Evolutionary conservation across 2,797 vertebrate genomes (phyloP).

Genomic region (Poeciliopsis presidionis): DNA sequence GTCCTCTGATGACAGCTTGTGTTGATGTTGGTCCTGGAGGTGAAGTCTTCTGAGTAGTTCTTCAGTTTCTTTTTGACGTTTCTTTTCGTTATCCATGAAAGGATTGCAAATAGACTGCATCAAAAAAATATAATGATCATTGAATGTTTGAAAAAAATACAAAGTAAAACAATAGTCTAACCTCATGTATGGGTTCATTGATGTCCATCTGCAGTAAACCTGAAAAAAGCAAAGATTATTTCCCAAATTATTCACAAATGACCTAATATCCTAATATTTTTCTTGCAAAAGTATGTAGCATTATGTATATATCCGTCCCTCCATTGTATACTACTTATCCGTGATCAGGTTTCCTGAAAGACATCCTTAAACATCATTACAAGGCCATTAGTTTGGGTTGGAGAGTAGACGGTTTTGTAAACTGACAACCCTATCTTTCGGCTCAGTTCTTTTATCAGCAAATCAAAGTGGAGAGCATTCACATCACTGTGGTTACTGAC

Average conservation of each 20-base stretch:
- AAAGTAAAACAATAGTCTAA: background rate
- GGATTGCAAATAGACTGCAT: background rate
- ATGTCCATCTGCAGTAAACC: background rate
- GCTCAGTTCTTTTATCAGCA: background rate
- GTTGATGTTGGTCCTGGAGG: background rate
- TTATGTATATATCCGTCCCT: background rate
- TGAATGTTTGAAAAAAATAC: background rate
- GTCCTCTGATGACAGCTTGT: conserved; percentile 14
- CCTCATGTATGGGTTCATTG: background rate
- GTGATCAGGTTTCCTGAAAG: background rate
- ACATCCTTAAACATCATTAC: too few relatives aligned
- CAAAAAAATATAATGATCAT: background rate
- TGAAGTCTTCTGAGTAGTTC: background rate
- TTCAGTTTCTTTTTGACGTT: background rate
- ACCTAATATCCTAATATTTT: background rate
- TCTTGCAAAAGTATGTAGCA: background rate
- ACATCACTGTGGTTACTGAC: too few relatives aligned
- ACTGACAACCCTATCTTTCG: background rate
- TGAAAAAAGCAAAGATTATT: background rate
- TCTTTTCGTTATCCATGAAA: too few relatives aligned
- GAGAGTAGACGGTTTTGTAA: background rate
- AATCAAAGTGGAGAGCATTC: too few relatives aligned
- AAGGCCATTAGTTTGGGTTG: background rate
- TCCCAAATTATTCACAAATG: background rate
- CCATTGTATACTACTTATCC: background rate